Conservation (phyloP, 2,888 invertebrate genomes). For the Habrosyne pyritoides region DNA sequence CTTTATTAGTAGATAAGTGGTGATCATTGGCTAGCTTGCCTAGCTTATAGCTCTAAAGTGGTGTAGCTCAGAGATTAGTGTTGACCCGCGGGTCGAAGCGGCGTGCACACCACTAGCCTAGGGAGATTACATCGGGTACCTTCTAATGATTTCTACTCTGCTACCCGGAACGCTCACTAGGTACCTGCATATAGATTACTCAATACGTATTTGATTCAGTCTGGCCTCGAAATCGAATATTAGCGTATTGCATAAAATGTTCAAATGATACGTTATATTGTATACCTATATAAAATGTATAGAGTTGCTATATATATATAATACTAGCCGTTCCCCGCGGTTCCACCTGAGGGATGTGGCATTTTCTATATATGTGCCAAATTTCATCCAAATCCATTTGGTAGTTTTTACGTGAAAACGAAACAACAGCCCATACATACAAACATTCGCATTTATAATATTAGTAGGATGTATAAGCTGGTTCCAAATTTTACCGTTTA, state of each 20-base stretch:
- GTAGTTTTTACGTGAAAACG: no score
- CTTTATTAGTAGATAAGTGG: conserved; percentile 13
- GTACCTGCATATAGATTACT: conserved; percentile 19
- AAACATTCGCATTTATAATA: no score
- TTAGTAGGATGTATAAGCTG: no score
- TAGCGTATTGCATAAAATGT: conserved; percentile 6
- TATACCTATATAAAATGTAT: no score
- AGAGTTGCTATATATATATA: background rate
- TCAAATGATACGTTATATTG: background rate
- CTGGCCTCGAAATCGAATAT: conserved; percentile 5
- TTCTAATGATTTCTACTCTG: conserved; percentile 28
- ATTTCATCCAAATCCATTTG: no score
- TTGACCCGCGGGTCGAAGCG: conserved; percentile 42
- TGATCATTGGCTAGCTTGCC: conserved; percentile 14
- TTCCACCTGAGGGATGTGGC: no score
- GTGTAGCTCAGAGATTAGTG: conserved; percentile 42
- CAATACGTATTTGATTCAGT: conserved; percentile 1
- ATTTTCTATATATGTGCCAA: no score
- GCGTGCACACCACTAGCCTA: conserved; percentile 38
- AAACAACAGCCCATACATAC: no score
- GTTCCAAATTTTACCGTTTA: no score
- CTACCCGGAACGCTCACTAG: conserved; percentile 34
- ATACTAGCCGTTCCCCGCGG: no score
- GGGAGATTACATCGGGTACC: conserved; percentile 42
- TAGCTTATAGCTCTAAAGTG: conserved; percentile 41